phyloP scores from a whole-genome alignment of 2,113 vertebrate genomes.

The Hyaena hyaena region DNA sequence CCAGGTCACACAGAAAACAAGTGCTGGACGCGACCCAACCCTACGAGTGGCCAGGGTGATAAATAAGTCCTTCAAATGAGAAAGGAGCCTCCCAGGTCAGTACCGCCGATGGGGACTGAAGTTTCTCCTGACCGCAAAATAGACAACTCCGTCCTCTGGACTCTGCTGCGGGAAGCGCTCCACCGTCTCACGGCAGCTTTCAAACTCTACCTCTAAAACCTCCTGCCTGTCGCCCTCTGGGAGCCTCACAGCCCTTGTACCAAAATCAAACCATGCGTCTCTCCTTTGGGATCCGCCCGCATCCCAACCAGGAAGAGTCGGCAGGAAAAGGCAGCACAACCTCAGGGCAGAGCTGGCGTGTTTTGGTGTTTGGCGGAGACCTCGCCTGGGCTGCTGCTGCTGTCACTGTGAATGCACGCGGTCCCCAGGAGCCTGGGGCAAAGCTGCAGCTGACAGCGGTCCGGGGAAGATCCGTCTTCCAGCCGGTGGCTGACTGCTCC shows the following conservation, averaged over 20 bases:
- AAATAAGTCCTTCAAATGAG: not conserved
- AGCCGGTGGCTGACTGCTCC: not conserved
- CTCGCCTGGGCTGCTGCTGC: fast-evolving
- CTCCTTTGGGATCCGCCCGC: not conserved
- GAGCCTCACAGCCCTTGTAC: not conserved
- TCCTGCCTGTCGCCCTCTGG: not conserved
- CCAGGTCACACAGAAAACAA: not conserved
- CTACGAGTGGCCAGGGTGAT: not conserved
- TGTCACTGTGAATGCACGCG: not conserved
- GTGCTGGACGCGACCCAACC: fast-evolving
- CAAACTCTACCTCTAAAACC: not conserved
- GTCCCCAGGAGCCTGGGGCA: not conserved
- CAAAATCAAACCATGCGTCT: not conserved
- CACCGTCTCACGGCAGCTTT: not conserved
- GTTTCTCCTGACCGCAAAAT: not conserved
- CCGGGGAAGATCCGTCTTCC: not conserved
- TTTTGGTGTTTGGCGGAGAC: not conserved
- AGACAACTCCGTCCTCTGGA: not conserved
- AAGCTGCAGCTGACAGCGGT: not conserved
- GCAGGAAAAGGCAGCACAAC: not conserved
- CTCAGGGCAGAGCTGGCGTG: not conserved
- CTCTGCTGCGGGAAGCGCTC: not conserved
- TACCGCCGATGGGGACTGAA: fast-evolving
- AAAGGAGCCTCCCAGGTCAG: fast-evolving
- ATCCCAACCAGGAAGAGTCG: not conserved